A percentile compares a stretch with the other conserved stretches of the same genome.
Evolutionary conservation across 2,797 vertebrate species (phyloP).

Genomic region (Danio jaintianensis): DNA sequence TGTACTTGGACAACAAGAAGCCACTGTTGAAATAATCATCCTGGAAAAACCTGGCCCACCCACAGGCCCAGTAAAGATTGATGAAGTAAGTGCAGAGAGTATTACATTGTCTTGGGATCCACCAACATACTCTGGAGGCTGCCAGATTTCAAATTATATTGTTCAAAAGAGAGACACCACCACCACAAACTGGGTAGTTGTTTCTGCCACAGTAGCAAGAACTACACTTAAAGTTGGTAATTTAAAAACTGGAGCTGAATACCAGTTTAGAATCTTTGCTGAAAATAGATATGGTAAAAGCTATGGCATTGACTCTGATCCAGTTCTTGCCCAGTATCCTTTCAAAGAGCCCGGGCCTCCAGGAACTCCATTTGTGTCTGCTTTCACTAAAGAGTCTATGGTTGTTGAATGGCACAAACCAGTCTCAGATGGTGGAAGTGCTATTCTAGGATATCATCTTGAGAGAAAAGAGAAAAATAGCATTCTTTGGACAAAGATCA

Average conservation of each 20-base stretch:
- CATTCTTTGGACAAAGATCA: slow-evolving; percentile 97
- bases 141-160: slow-evolving; percentile 96
- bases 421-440: slow-evolving; percentile 94
- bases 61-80: slow-evolving; percentile 90
- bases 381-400: slow-evolving; percentile 93
- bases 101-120: slow-evolving; percentile 94
- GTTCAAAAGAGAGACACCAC: slow-evolving; percentile 98
- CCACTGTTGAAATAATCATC: slow-evolving; percentile 87
- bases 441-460: slow-evolving; percentile 93
- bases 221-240: slow-evolving; percentile 93
- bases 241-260: slow-evolving; percentile 95
- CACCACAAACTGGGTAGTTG: slow-evolving; percentile 91
- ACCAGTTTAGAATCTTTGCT: slow-evolving; percentile 96
- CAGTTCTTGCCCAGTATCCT: slow-evolving; percentile 93
- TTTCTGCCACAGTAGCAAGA: slow-evolving; percentile 98
- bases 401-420: slow-evolving; percentile 96
- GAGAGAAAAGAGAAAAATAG: slow-evolving; percentile 99
- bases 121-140: slow-evolving; percentile 92
- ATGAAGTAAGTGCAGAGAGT: slow-evolving; percentile 95
- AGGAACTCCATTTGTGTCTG: slow-evolving; percentile 80
- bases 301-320: slow-evolving; percentile 90
- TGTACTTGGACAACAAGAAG: slow-evolving; percentile 81
- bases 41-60: slow-evolving; percentile 97
- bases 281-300: slow-evolving; percentile 98
- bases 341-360: slow-evolving; percentile 97